These are phyloP conservation scores for Asarcornis scutulata DNA, from an alignment of 2,113 vertebrate species.

Conservation along the genomic window DNA sequence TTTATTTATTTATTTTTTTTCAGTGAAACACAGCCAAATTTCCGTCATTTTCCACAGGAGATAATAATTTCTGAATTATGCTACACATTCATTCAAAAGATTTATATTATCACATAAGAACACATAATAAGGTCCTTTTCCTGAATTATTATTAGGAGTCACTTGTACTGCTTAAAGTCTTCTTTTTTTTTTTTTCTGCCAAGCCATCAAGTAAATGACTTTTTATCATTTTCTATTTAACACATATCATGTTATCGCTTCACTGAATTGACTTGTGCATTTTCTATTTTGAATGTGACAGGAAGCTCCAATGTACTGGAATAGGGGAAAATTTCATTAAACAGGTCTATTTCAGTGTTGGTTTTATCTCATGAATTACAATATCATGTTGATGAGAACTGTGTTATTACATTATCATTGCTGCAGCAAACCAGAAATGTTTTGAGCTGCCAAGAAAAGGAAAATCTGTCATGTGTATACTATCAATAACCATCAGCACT, in stretches of 20 bases:
- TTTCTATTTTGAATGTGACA: slow-evolving; percentile 22
- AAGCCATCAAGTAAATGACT: not conserved
- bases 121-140: not conserved
- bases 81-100: not conserved
- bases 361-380: slow-evolving; percentile 53
- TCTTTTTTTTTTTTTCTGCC: not conserved
- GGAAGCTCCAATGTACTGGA: not conserved
- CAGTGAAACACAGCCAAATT: not conserved
- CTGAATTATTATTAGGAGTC: not conserved
- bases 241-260: not conserved
- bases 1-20: not conserved
- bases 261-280: not conserved
- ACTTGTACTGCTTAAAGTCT: not conserved
- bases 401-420: not conserved
- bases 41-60: not conserved
- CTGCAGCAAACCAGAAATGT: not conserved
- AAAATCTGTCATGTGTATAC: not conserved
- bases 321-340: slow-evolving; percentile 24
- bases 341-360: not conserved
- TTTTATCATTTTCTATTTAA: slow-evolving; percentile 44
- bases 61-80: not conserved
- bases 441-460: not conserved
- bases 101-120: not conserved
- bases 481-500: not conserved
- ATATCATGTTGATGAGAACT: slow-evolving; percentile 27